Conservation (phyloP, 2,888 invertebrate genomes). For the Sesia bembeciformis region DNA sequence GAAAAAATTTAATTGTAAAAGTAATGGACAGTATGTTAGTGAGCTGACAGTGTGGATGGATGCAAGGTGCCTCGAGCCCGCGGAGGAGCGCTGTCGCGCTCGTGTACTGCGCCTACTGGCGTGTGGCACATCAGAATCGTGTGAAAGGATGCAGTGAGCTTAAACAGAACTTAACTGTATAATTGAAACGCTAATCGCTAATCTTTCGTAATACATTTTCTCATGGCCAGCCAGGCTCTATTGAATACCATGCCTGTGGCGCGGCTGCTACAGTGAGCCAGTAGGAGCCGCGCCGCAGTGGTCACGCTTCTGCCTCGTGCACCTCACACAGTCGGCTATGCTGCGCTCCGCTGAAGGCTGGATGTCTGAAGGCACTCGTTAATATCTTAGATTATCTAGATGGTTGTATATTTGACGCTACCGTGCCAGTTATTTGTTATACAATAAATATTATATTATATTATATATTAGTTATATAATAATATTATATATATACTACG, state of each 20-base stretch:
- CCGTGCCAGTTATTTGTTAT: neutral
- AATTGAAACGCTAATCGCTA: constrained; percentile 26
- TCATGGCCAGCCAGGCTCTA: constrained; percentile 16
- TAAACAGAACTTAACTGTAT: constrained; percentile 19
- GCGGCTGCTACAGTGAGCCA: constrained; percentile 12
- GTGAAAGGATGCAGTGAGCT: constrained; percentile 12
- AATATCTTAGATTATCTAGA: constrained; percentile 32
- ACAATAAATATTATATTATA: neutral
- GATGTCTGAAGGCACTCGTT: constrained; percentile 71
- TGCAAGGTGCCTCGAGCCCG: constrained; percentile 65
- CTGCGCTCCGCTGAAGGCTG: constrained; percentile 64
- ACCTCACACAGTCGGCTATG: constrained; percentile 56
- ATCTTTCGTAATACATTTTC: constrained; percentile 24
- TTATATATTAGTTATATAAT: neutral
- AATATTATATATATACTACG: neutral
- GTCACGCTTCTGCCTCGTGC: constrained; percentile 34
- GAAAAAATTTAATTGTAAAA: constrained; percentile 27
- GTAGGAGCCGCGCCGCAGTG: constrained; percentile 13
- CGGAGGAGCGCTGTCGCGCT: constrained; percentile 10
- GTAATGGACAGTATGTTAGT: constrained; percentile 16
- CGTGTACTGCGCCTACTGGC: constrained; percentile 9
- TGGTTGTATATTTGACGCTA: neutral
- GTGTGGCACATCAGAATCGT: constrained; percentile 10
- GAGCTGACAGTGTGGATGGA: constrained; percentile 23
- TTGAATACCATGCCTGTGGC: constrained; percentile 14